Evolutionary conservation across 2,113 vertebrate species (phyloP), one percentile per base, ranked within the genome.

Genomic region (Osmerus eperlanus): DNA sequence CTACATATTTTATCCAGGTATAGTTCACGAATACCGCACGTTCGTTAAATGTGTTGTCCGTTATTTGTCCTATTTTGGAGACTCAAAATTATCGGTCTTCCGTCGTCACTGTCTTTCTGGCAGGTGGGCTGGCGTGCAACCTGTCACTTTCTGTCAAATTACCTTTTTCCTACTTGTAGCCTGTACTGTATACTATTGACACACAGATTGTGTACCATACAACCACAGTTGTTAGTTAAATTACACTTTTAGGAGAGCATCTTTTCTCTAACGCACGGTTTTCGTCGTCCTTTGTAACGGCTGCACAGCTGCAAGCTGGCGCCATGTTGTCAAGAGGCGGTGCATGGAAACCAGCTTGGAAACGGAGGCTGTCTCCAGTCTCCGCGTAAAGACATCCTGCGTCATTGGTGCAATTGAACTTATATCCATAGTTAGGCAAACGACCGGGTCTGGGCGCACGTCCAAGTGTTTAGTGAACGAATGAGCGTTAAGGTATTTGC

Each of bases 301-400:
- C 73, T 77, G 82, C 84, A n/a, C 19, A 54, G 60, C 81, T 73
- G 80, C 68, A 76, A 70, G 62, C 76, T 83, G 76, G 73, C 86
- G 88, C 88, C 86, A 89, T 89, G 80, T 87, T 88, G 62, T 64
- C 15, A 64, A 29, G 21, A 64, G 62, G 62, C 29, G 63, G 63
- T 41, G 29, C 63, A 65, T 65, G 32, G 63, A 65, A 65, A 65
- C 63, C 29, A 12, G 32, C 63, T 41, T 76, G 74, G 72, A 54
- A 53, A 53, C 21, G 51, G 66, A 67, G 66, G 66, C 47, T 12
- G 21, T 9, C 29, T 28, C 61, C 23, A 15, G 60, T 62, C 60
- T 29, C 59, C 23, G 25, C 19, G 21, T 28, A 6, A 25, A 62
- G 60, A 62, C 60, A 65, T 32, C 18, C 15, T 65, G 63, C 63